Conservation (phyloP, 1,140 invertebrate genomes). For the Drosophila murphyi region DNA sequence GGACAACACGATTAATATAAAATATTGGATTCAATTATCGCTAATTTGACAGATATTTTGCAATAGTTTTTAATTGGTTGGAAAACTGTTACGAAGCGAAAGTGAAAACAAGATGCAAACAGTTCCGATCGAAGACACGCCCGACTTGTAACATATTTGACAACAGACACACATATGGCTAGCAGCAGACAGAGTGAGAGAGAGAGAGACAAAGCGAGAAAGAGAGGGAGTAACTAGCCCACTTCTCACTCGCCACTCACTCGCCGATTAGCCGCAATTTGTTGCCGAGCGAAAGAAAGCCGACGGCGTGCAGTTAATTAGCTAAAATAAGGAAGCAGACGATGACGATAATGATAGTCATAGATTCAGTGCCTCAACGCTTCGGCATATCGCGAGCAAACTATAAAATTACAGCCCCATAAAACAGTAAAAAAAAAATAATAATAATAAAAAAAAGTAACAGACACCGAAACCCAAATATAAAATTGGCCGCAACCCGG, state of each 20-base stretch:
- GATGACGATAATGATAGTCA: conserved; percentile 43
- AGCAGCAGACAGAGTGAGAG: neutral
- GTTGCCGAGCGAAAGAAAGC: conserved; percentile 40
- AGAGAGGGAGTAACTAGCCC: neutral
- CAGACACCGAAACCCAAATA: conserved; percentile 76
- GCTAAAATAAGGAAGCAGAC: conserved; percentile 76
- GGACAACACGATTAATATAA: no score
- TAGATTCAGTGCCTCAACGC: neutral
- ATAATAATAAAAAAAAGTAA: conserved; percentile 31
- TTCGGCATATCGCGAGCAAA: conserved; percentile 50
- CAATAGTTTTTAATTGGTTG: conserved; percentile 66
- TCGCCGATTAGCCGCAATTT: conserved; percentile 49
- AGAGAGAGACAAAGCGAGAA: neutral
- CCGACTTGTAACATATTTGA: conserved; percentile 40
- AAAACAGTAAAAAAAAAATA: conserved; percentile 25
- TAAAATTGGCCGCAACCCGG: conserved; percentile 33
- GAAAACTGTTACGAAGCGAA: conserved; percentile 46
- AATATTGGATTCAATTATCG: no score
- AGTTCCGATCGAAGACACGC: conserved; percentile 27
- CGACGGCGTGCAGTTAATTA: conserved; percentile 57
- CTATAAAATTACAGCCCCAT: conserved; percentile 73
- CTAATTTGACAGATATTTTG: conserved; percentile 34
- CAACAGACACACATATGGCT: neutral
- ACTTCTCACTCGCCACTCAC: neutral
- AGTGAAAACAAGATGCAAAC: conserved; percentile 39